Evolutionary conservation across 2,113 vertebrate species (phyloP), one percentile per base, ranked within the genome.

Genomic region (Notothenia rossii): DNA sequence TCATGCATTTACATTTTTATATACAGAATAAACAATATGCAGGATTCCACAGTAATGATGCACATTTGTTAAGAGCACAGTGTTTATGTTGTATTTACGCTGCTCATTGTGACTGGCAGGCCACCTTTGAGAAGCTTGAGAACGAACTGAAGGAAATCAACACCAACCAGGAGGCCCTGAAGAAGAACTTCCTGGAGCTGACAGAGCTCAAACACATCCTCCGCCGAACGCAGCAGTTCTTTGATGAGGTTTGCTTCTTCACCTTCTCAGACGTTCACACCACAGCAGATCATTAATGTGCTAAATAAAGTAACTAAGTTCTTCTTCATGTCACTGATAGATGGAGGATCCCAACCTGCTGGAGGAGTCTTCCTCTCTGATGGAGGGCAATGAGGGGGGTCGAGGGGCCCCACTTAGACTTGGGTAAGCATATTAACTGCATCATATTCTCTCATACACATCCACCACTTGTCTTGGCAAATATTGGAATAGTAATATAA

Each of bases 311-410:
- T 49, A 69, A 72, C 76, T n/a, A 3, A 18, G 8, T 10, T 33
- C 13, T 25, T 64, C 66, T 59, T 89, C 93, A 94, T 78, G 5
- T 79, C 92, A 96, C 94, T 95, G 95, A 93, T 95, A 99, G 98
- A 99, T 99, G 98, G 98, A 98, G 94, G 98, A 99, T 95, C 98
- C 98, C 82, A 98, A 99, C 89, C 94, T 99, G 91, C 93, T 99
- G 92, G 98, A 99, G 93, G 98, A 99, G 85, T 99, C 98, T 7
- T 99, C 98, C 4, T 96, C 97, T 0, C 96, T 99, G 70, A 90
- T 99, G 96, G 98, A 99, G 66, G 98, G 97, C 1, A 98, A 94
- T 0, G 98, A 99, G 90, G 96, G 96, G 43, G 97, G 97, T 77
- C 96, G 98, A 60, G 98, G 96, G 9, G 94, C 98, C 0, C 97